phyloP scores from a whole-genome alignment of 1,140 invertebrate genomes.

The Bombyx mandarina region DNA sequence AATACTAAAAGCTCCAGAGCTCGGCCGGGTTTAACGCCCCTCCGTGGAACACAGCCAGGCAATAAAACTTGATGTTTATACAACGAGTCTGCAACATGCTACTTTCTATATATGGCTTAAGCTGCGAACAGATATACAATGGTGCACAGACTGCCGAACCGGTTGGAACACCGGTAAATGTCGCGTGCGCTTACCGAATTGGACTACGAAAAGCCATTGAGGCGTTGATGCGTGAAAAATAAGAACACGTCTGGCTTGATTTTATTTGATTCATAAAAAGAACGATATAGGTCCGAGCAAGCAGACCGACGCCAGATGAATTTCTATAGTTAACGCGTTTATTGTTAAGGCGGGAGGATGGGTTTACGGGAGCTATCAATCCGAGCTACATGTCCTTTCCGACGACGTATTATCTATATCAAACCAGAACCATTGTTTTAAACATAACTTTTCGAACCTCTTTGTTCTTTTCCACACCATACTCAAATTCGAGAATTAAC shows the following conservation, averaged over 20 bases:
- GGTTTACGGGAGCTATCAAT: slow-evolving; percentile 40
- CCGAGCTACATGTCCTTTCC: slow-evolving; percentile 39
- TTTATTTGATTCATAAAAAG: no score
- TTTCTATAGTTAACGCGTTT: slow-evolving; percentile 53
- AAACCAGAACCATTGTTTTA: slow-evolving; percentile 21
- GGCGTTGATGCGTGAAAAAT: slow-evolving; percentile 1
- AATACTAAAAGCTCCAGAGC: slow-evolving; percentile 41
- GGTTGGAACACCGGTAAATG: slow-evolving; percentile 23
- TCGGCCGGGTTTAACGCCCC: slow-evolving; percentile 47
- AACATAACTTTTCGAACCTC: not conserved
- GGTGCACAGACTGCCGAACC: slow-evolving; percentile 11
- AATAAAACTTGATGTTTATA: slow-evolving; percentile 68
- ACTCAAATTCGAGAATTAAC: no score
- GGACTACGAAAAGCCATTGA: slow-evolving; percentile 7
- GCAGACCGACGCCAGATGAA: slow-evolving; percentile 25
- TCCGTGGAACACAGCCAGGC: slow-evolving; percentile 64
- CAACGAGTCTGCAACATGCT: slow-evolving; percentile 43
- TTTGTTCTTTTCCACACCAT: not conserved
- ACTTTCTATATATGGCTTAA: slow-evolving; percentile 39
- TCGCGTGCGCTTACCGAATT: slow-evolving; percentile 14
- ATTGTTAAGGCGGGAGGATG: slow-evolving; percentile 41
- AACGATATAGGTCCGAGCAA: not conserved
- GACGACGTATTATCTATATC: slow-evolving; percentile 33
- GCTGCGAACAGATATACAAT: slow-evolving; percentile 12
- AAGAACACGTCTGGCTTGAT: not conserved